Evolutionary conservation across 2,113 vertebrate species (phyloP).

Genomic region (Tachuris rubrigastra): DNA sequence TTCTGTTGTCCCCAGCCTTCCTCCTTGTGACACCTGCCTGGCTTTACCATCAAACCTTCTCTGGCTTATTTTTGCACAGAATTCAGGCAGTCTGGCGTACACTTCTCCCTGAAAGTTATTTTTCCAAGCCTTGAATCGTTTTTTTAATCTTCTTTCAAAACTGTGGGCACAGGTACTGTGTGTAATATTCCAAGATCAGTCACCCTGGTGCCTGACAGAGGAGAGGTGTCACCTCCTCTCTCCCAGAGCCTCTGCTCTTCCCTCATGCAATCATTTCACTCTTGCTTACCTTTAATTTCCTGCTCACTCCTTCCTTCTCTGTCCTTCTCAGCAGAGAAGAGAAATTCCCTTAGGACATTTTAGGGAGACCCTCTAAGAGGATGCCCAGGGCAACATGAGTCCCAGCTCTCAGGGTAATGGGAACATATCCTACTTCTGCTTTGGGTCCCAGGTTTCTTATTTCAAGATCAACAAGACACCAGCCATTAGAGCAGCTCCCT

Average conservation of each 20-base stretch:
- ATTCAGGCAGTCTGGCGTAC: background rate
- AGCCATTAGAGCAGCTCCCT: background rate
- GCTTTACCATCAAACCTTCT: background rate
- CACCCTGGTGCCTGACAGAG: background rate
- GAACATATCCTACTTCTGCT: background rate
- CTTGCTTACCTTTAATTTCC: background rate
- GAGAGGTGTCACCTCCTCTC: background rate
- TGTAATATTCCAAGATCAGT: background rate
- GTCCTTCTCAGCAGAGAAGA: background rate
- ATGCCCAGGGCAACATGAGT: background rate
- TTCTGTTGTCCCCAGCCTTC: background rate
- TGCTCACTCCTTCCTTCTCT: background rate
- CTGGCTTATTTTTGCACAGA: background rate
- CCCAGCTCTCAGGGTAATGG: background rate
- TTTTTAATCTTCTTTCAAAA: background rate
- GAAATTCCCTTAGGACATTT: background rate
- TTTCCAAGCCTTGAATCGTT: background rate
- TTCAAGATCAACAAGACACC: background rate
- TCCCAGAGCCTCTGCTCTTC: background rate
- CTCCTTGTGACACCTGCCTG: background rate
- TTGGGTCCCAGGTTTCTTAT: background rate
- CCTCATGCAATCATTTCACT: background rate
- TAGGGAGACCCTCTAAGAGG: background rate
- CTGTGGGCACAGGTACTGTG: background rate
- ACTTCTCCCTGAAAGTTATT: background rate